Base-by-base conservation (phyloP, 2,888 invertebrate genomes). In the Eupithecia subumbrata region DNA sequence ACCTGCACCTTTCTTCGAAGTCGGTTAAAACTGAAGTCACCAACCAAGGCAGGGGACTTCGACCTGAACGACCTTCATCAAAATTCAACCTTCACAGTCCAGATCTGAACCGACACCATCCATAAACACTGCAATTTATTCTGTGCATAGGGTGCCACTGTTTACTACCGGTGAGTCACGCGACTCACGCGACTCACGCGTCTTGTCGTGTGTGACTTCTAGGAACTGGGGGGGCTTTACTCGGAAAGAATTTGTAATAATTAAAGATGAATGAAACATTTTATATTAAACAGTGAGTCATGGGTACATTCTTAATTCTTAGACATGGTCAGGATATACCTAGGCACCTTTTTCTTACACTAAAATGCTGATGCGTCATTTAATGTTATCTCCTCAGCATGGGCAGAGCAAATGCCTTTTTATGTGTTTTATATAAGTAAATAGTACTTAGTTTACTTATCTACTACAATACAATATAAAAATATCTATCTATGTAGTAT, bases 321-420 rank as follows among this genome's bases (percentile, higher is more conserved):
- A 60, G 60, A 60, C 14, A 60, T 25, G n/a, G 60, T 60, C 60
- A 60, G 56, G 56, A 60, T 60, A 60, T 22, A 60, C 60, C 60
- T 60, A 43, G 43, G 8, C 43, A 43, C 12, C 43, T 12, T 43
- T 40, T 12, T 43, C 12, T 0, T 43, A 43, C 12, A 11, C 9
- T 12, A 11, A 43, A 9, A 9, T 43, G 43, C 12, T 12, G 12
- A 43, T 43, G 3, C 9, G 12, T 43, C 12, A 43, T 43, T 12
- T 5, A 7, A 7, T 7, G 2, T 43, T 43, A 43, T 43, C 12
- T 43, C 43, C 1, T 40, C 40, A 30, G 30, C 30, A 30, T 30
- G 30, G 30, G 30, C 30, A 30, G 30, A 30, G 30, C 2, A 30
- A 30, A 30, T 30, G 30, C 30, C 30, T 30, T 1, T 30, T 30